A percentile compares a stretch with the other conserved stretches of the same genome.
Evolutionary conservation across 2,113 vertebrate species (phyloP).

Genomic region (Rhabdomys dilectus): DNA sequence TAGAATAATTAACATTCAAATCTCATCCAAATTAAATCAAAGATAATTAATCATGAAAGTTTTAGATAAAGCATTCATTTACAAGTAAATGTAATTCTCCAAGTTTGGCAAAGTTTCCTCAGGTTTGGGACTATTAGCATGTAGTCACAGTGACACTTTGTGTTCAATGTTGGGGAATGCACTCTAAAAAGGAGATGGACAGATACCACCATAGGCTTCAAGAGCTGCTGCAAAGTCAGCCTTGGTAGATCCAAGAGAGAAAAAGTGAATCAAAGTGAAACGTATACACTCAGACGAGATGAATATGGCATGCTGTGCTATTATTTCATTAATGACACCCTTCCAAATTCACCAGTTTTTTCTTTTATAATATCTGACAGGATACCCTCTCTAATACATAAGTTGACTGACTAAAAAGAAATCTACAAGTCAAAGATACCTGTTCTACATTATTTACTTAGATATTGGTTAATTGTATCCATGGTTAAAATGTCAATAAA

Average conservation of each 20-base stretch:
- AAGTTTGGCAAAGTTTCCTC: conserved; percentile 83
- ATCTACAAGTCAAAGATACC: neutral
- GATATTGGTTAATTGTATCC: neutral
- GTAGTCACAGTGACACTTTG: conserved; percentile 92
- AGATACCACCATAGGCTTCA: conserved; percentile 28
- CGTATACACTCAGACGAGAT: conserved; percentile 27
- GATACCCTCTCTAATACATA: neutral
- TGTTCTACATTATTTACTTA: conserved; percentile 12
- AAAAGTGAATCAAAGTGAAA: conserved; percentile 58
- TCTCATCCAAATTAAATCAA: conserved; percentile 66
- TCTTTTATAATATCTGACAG: neutral
- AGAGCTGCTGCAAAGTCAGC: conserved; percentile 32
- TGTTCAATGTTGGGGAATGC: conserved; percentile 91
- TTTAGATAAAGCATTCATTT: conserved; percentile 68
- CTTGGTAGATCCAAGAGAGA: conserved; percentile 57
- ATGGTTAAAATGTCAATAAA: neutral
- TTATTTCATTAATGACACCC: neutral
- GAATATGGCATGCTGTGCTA: neutral
- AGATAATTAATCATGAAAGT: conserved; percentile 74
- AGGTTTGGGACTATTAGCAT: conserved; percentile 84
- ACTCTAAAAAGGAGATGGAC: conserved; percentile 72
- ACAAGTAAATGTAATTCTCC: conserved; percentile 74
- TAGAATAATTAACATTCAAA: conserved; percentile 78
- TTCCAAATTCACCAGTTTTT: conserved; percentile 38
- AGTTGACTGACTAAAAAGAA: neutral